Evolutionary conservation across 1,140 invertebrate genomes (phyloP).

Genomic region (Euura saliciscinereae): DNA sequence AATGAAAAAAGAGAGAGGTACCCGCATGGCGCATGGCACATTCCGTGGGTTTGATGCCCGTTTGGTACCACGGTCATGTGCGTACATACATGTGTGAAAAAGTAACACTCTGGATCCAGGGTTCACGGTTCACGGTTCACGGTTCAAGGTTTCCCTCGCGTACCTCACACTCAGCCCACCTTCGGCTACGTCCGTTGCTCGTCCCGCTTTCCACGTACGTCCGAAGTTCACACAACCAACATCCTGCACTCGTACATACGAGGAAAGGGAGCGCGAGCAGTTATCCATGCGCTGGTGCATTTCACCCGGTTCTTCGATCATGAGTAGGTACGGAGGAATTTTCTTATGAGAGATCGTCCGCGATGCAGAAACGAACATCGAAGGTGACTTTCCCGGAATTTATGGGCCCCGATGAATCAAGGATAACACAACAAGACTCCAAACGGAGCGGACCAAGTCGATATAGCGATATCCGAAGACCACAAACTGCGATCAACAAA

Average conservation of each 20-base stretch:
- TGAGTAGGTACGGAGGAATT: neutral
- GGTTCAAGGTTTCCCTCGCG: neutral
- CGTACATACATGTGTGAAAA: neutral
- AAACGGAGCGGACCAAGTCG: neutral
- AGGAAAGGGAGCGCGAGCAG: neutral
- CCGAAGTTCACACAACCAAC: neutral
- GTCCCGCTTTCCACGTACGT: no score
- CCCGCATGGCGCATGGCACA: neutral
- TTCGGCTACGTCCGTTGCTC: neutral
- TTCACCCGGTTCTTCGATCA: no score
- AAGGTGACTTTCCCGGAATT: neutral
- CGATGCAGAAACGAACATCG: neutral
- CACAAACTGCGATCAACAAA: neutral
- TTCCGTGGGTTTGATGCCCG: constrained; percentile 4
- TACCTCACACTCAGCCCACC: no score
- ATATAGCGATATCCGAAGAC: neutral
- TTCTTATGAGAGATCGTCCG: neutral
- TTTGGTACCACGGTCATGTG: neutral
- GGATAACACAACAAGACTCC: neutral
- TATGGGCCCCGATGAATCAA: neutral
- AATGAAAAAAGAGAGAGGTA: neutral
- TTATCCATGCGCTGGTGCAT: no score
- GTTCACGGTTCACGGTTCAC: constrained; percentile 5
- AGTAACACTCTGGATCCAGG: neutral
- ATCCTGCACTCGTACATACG: neutral